Percentiles rank a stretch among this genome's conserved stretches.
Evolutionary conservation across 2,797 vertebrate genomes (phyloP).

Genomic region (Chaenodraco wilsoni): DNA sequence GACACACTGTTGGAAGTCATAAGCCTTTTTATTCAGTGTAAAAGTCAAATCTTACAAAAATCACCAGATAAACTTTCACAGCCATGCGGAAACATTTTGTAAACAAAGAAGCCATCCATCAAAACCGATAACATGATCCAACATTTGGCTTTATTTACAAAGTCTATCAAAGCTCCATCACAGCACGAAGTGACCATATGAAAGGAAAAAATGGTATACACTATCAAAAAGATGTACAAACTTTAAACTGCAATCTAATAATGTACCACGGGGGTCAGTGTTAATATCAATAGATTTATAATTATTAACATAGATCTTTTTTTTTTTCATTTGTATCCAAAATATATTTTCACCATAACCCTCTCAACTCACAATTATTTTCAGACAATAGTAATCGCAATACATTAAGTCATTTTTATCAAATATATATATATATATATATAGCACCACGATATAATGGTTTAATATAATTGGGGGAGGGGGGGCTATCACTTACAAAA

Average conservation of each 20-base stretch:
- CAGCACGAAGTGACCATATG: constrained; percentile 92
- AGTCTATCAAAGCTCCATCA: constrained; percentile 91
- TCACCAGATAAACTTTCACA: constrained; percentile 95
- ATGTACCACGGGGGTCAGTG: constrained; percentile 88
- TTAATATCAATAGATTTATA: constrained; percentile 82
- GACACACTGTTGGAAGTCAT: constrained; percentile 43
- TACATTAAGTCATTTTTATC: constrained; percentile 92
- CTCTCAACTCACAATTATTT: constrained; percentile 89
- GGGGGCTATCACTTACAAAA: constrained; percentile 90
- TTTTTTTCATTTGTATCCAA: constrained; percentile 89
- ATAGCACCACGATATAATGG: constrained; percentile 98
- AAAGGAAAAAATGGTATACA: constrained; percentile 91
- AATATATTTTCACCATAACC: constrained; percentile 93
- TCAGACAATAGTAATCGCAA: constrained; percentile 93
- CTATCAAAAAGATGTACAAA: constrained; percentile 95
- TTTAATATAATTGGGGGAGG: constrained; percentile 85
- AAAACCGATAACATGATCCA: constrained; percentile 80
- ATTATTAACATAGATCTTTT: constrained; percentile 80
- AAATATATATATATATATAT: constrained; percentile 88
- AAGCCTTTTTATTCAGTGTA: constrained; percentile 96
- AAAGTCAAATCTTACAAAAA: constrained; percentile 92
- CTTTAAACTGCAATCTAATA: constrained; percentile 91
- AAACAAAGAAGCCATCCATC: constrained; percentile 89
- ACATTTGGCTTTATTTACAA: constrained; percentile 92
- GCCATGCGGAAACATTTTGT: constrained; percentile 93